Percentiles rank a stretch among this genome's conserved stretches.
Conservation (phyloP, 2,113 vertebrate species). For the Scomber colias region DNA sequence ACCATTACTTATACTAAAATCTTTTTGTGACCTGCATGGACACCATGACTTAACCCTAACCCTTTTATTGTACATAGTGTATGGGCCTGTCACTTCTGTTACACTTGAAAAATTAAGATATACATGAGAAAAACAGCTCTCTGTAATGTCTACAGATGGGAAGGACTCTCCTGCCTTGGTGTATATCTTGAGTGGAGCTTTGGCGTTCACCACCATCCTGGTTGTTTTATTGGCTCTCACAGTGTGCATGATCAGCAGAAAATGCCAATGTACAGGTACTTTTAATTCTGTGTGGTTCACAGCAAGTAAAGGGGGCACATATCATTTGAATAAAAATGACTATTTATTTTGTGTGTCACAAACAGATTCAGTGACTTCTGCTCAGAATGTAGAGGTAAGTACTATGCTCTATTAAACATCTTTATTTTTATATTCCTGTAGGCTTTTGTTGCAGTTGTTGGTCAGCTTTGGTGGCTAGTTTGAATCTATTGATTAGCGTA, state of each 20-base stretch:
- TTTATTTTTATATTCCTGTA: no score
- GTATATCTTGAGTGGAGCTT: conserved; percentile 29
- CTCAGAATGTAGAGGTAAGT: neutral
- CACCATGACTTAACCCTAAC: no score
- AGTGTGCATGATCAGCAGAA: conserved; percentile 18
- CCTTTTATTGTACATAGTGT: no score
- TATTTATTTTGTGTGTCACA: neutral
- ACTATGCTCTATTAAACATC: neutral
- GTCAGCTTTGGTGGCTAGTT: no score
- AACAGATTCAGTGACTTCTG: neutral
- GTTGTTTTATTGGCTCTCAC: conserved; percentile 10
- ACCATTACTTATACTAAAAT: no score
- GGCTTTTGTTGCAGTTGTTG: no score
- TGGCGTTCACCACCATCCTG: conserved; percentile 26
- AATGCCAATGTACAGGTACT: neutral
- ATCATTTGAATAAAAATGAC: neutral
- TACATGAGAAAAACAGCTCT: no score
- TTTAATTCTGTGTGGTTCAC: neutral
- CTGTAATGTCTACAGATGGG: neutral
- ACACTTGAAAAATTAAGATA: no score
- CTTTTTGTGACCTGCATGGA: no score
- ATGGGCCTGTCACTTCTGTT: no score
- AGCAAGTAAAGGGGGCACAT: fast-evolving
- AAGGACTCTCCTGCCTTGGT: neutral
- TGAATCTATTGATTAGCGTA: no score